These are phyloP conservation scores for Drosophila seclusa DNA, from an alignment of 2,888 invertebrate species.

Conservation along the genomic window DNA sequence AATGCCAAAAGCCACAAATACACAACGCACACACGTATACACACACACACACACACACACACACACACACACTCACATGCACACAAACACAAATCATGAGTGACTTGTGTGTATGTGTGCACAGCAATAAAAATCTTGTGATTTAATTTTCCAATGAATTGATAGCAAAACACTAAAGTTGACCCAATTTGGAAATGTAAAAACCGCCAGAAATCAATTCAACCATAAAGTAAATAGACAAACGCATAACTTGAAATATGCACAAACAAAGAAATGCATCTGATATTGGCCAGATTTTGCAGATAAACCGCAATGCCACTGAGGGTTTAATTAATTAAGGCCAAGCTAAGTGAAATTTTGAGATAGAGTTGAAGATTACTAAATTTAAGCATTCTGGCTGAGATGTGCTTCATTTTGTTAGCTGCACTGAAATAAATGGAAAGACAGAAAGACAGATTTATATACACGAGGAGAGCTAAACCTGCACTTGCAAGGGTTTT, in stretches of 20 bases:
- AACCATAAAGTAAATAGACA: constrained; percentile 44
- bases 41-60: constrained; percentile 16
- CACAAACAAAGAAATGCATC: background rate
- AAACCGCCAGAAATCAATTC: constrained; percentile 65
- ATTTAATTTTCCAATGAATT: constrained; percentile 50
- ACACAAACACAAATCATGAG: constrained; percentile 20
- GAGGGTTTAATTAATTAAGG: constrained; percentile 53
- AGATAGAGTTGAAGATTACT: background rate
- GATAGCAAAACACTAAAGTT: constrained; percentile 29
- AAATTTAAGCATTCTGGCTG: constrained; percentile 34
- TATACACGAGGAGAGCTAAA: background rate
- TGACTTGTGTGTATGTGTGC: constrained; percentile 26
- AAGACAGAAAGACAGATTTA: background rate
- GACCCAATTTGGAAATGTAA: constrained; percentile 43
- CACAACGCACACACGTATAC: constrained; percentile 26
- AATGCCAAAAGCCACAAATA: constrained; percentile 59
- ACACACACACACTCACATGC: constrained; percentile 1
- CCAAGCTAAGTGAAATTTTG: constrained; percentile 14
- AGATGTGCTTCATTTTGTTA: constrained; percentile 17
- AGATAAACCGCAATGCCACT: constrained; percentile 56
- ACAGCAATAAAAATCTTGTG: constrained; percentile 34
- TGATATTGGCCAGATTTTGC: constrained; percentile 35
- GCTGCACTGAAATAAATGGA: constrained; percentile 35
- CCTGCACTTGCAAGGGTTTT: background rate
- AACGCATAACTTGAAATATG: constrained; percentile 11